Base-by-base conservation (phyloP, 2,113 vertebrate genomes). In the Athene noctua region DNA sequence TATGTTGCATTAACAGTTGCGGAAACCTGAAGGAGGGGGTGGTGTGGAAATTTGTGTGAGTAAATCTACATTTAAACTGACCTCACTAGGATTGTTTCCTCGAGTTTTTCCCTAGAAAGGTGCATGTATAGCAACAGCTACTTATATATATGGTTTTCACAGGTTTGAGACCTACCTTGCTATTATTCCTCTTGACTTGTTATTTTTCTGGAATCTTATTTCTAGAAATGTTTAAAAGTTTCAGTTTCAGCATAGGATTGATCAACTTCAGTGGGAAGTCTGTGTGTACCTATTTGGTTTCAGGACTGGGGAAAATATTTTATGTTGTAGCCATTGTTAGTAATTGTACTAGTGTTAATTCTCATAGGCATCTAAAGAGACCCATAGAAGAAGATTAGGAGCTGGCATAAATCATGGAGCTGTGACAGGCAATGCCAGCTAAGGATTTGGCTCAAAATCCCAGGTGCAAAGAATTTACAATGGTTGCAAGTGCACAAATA, bases 401-500 rank as follows among this genome's bases (percentile, higher is more conserved):
- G 19, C 36, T 80, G 87, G 10, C 75, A 40, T 66, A 85, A 90
- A 77, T 92, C 46, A 40, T 34, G 46, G 81, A 27, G 32, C 70
- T 88, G 40, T 85, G 92, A 70, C 77, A 91, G 58, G 66, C 29
- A 61, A 23, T 80, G 84, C 58, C 84, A 85, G 62, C 62, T 61
- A 80, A 89, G 59, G 58, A 51, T 85, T 88, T 85, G 86, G 71
- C 54, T 95, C 36, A 85, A 91, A 95, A 85, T 88, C 86, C 84
- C 55, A 59, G 71, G 90, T 94, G 89, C 79, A 95, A 88, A 77
- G 94, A 90, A 93, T 92, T 97, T 85, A 94, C 91, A 90, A 30
- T 92, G 38, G 89, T 95, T 97, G 91, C 89, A 91, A 96, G 89
- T 85, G 91, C 94, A 91, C 87, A 96, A 96, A 90, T 92, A 91